Conservation (phyloP, 2,888 invertebrate species). For the Tubulanus polymorphus region DNA sequence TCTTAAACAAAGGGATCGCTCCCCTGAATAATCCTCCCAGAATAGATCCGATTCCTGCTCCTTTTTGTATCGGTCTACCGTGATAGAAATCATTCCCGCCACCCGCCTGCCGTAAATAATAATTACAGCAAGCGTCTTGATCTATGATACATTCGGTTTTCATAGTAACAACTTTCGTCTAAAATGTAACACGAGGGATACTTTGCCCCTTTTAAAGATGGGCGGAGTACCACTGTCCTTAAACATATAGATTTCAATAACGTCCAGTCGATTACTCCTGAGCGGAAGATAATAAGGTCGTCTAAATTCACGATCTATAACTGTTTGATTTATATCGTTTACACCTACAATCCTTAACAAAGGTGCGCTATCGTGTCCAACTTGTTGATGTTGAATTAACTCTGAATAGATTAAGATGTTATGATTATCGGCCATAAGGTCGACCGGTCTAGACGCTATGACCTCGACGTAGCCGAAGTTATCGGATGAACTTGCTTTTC, state of each 20-base stretch:
- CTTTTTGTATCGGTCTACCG: not conserved
- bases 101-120: not conserved
- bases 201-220: not conserved
- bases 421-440: too few species aligned
- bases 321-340: not conserved
- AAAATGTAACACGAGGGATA: not conserved
- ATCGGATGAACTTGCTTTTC: too few species aligned
- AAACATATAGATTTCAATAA: not conserved
- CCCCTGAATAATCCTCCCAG: not conserved
- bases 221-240: not conserved
- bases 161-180: not conserved
- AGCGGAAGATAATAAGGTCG: not conserved
- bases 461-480: too few species aligned
- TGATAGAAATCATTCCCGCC: not conserved
- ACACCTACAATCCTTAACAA: not conserved
- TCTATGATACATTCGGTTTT: not conserved
- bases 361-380: not conserved
- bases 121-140: not conserved
- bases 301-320: not conserved
- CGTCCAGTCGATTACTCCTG: not conserved
- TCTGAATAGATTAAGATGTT: too few species aligned
- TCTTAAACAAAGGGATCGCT: not conserved
- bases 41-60: not conserved
- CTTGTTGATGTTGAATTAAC: too few species aligned
- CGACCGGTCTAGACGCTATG: too few species aligned